Evolutionary conservation across 1,140 invertebrate species (phyloP), one percentile per base, ranked within the genome.

Genomic region (Platyscapa corneri): DNA sequence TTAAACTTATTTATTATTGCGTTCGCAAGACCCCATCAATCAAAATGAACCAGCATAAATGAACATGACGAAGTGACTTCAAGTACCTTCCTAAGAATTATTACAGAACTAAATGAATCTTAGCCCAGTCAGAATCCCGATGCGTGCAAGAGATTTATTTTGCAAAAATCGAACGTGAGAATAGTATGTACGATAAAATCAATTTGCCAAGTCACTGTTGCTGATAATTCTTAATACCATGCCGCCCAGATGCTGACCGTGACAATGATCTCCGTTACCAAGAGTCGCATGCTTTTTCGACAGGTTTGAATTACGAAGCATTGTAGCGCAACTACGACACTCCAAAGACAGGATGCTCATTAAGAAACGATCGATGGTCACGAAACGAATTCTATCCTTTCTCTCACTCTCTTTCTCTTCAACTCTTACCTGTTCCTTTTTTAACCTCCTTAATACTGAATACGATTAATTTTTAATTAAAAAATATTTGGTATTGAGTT

Each of bases 311-410:
- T 74, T 74, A 74, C 37, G 14, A 74, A 74, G 70, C 70, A 74
- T 42, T 74, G 23, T 74, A 42, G 37, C 23, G 56, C 56, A 14
- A 64, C 34, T 34, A 64, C 77, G n/a, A 64, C 37, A 30, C 42
- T 49, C 60, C 80, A 82, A 86, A 80, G 80, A 79, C 80, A 78
- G 60, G 72, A 42, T 67, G 80, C 80, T 86, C 85, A 78, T 82
- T 86, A 82, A 32, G 32, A 8, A 82, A 18, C 70, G 84, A 85
- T 81, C 84, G 49, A 74, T 65, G 53, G 70, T 85, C 84, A 85
- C 84, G 78, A 79, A 80, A 74, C n/a, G 34, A 60, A 72, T 86
- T 84, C 80, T 76, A 85, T 75, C 85, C 83, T 53, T 86, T 74
- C 78, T 86, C 79, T 86, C 60, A n/a, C 81, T 86, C 53, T 86